Base-by-base conservation (phyloP, 2,888 invertebrate genomes). In the Shargacucullia verbasci region DNA sequence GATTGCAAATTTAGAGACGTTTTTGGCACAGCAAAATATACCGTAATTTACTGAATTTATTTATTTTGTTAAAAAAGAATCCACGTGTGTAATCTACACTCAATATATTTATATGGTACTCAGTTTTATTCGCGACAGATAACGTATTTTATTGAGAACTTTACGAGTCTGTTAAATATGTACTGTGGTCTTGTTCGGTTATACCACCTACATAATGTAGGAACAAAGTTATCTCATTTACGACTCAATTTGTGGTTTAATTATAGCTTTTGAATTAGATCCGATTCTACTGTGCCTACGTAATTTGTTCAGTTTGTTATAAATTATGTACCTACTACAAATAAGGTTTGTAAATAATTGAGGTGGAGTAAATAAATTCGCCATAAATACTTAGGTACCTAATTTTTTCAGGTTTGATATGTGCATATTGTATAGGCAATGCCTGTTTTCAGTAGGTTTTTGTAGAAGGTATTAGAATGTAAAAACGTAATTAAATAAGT, bases 111-210 rank as follows among this genome's bases (percentile, higher is more conserved):
- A 72, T 70, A 69, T 71, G 76, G 75, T 81, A 81, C 80, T 85
- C 74, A 86, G 86, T 84, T 88, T 86, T 78, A 85, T 83, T 76
- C 79, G 80, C 81, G 81, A 81, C 80, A 80, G 86, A 87, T 88
- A 86, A 81, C 83, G 64, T 72, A 83, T 86, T 89, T 90, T 87
- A 89, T 82, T 80, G 68, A 70, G 67, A 85, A 84, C 73, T 88
- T 89, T 88, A 89, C 71, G 78, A 78, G 70, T 70, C 59, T 70
- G 75, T 82, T 80, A 85, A 84, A 83, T 83, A 81, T 81, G 68
- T 76, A 67, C 59, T 39, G 55, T 31, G 67, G 57, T 71, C 59
- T 66, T 70, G 62, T 72, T 59, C 55, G 44, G 57, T 53, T 58
- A 71, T 25, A 55, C 46, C 37, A 43, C 57, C 52, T 55, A 43